Evolutionary conservation across 1,140 invertebrate genomes (phyloP).

Genomic region (Drosophila burlai): DNA sequence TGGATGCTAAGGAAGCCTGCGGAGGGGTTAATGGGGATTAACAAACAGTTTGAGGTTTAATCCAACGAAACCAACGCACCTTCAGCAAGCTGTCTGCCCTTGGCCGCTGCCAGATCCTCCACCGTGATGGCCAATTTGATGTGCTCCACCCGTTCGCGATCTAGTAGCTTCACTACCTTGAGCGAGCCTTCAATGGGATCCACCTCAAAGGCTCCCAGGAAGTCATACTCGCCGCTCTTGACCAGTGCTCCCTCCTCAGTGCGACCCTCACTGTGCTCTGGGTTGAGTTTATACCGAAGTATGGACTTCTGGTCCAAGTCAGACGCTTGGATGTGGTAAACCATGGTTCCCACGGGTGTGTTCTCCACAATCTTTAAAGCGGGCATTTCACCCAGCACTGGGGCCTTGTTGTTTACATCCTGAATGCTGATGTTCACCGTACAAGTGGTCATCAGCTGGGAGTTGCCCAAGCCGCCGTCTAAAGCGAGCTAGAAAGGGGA

Average conservation of each 20-base stretch:
- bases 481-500: constrained; percentile 87
- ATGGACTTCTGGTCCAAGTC: constrained; percentile 92
- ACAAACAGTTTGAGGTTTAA: background rate
- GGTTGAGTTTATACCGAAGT: constrained; percentile 91
- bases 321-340: constrained; percentile 90
- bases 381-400: constrained; percentile 90
- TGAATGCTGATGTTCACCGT: constrained; percentile 93
- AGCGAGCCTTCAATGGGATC: constrained; percentile 91
- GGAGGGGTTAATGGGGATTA: background rate
- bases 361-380: constrained; percentile 89
- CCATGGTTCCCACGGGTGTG: constrained; percentile 90
- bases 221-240: constrained; percentile 90
- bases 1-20: constrained; percentile 90
- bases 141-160: constrained; percentile 93
- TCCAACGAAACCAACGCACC: constrained; percentile 85
- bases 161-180: constrained; percentile 89
- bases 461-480: constrained; percentile 94
- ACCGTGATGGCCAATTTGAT: constrained; percentile 91
- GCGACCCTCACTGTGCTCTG: constrained; percentile 89
- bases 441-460: constrained; percentile 89
- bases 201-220: constrained; percentile 90
- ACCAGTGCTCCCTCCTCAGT: constrained; percentile 92
- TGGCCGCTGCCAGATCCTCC: constrained; percentile 93
- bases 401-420: constrained; percentile 96
- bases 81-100: constrained; percentile 90